Evolutionary conservation across 2,888 invertebrate genomes (phyloP).

Genomic region (Yponomeuta evonymella): DNA sequence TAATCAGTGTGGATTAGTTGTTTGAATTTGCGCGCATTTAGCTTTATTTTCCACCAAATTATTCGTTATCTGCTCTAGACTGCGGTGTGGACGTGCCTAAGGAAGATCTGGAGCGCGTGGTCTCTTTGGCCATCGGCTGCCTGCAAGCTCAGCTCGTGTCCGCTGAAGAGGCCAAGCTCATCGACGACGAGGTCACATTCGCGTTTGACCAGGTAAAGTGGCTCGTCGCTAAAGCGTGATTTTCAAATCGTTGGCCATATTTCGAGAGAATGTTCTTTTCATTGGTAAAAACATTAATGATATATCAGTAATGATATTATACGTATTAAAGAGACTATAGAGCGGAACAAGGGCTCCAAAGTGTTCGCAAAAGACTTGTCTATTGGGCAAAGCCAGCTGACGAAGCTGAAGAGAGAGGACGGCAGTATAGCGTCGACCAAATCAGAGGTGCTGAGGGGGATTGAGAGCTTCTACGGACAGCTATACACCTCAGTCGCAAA

Average conservation of each 20-base stretch:
- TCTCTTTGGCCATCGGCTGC: constrained; percentile 41
- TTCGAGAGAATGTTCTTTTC: background rate
- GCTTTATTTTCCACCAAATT: background rate
- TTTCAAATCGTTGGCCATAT: background rate
- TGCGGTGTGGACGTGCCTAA: constrained; percentile 43
- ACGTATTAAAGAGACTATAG: too few relatives aligned
- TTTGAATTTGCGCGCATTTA: background rate
- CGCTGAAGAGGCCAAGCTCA: constrained; percentile 35
- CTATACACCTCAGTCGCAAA: too few relatives aligned
- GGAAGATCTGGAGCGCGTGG: constrained; percentile 41
- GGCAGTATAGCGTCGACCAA: too few relatives aligned
- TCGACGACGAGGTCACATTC: constrained; percentile 36
- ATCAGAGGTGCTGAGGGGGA: too few relatives aligned
- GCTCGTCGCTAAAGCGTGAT: background rate
- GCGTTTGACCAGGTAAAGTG: background rate
- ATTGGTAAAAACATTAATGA: background rate
- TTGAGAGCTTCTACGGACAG: too few relatives aligned
- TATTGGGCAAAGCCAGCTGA: too few relatives aligned
- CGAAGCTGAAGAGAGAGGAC: too few relatives aligned
- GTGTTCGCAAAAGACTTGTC: too few relatives aligned
- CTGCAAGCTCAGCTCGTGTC: constrained; percentile 49
- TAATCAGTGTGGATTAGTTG: background rate
- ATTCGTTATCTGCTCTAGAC: constrained; percentile 20
- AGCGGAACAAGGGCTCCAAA: too few relatives aligned
- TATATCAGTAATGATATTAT: too few relatives aligned